These are phyloP conservation scores for Eustalomyia histrio DNA, from an alignment of 2,888 invertebrate genomes.

Conservation along the genomic window DNA sequence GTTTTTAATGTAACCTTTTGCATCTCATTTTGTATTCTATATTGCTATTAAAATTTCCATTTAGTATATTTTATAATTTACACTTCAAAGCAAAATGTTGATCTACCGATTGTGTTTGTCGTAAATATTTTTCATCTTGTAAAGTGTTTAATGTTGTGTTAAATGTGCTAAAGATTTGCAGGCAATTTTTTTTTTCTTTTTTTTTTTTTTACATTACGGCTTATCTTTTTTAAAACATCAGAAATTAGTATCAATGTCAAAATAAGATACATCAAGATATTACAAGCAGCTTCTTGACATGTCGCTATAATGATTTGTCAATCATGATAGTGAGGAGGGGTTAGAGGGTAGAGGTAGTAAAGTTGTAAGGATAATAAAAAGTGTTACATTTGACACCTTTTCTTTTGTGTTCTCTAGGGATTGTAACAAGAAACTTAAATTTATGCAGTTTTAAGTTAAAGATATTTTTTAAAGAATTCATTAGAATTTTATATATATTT, in stretches of 20 bases:
- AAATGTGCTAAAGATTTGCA: conserved; percentile 29
- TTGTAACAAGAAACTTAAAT: conserved; percentile 29
- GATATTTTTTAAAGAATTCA: conserved; percentile 15
- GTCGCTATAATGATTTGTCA: conserved; percentile 42
- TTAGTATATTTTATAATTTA: conserved; percentile 27
- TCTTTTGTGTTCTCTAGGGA: conserved; percentile 10
- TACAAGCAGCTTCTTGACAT: conserved; percentile 13
- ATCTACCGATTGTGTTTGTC: not conserved
- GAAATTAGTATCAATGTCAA: conserved; percentile 57
- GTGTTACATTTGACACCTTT: conserved; percentile 24
- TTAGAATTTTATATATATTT: conserved; percentile 22
- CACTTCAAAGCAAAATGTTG: conserved; percentile 47
- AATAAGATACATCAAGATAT: conserved; percentile 21
- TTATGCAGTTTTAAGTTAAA: conserved; percentile 21
- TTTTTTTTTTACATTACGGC: not conserved
- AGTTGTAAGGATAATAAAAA: not conserved
- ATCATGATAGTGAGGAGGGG: not conserved
- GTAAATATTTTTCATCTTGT: not conserved
- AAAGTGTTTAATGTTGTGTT: conserved; percentile 50
- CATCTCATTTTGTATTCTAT: not conserved
- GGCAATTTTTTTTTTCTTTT: too few relatives aligned
- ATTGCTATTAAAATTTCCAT: conserved; percentile 5
- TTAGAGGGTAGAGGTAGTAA: not conserved
- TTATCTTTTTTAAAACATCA: conserved; percentile 55
- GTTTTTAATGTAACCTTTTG: conserved; percentile 12